Conservation (phyloP, 2,113 vertebrate species). For the Seriola rivoliana region DNA sequence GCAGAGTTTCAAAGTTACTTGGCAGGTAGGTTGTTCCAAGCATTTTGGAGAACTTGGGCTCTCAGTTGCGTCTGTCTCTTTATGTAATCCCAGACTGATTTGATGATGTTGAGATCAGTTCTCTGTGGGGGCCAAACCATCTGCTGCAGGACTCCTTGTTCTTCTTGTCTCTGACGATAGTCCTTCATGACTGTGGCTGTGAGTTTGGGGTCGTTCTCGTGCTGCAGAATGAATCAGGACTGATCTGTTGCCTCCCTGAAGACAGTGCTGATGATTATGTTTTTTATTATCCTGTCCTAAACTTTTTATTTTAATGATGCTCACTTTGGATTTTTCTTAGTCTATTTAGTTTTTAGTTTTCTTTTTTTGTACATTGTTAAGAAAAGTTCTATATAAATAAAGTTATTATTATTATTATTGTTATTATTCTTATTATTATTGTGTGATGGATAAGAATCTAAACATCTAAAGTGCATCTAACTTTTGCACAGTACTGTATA, state of each 20-base stretch:
- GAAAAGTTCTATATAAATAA: no score
- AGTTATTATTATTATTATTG: no score
- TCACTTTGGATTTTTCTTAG: no score
- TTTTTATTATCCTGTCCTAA: no score
- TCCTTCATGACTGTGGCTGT: not conserved
- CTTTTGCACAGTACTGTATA: not conserved
- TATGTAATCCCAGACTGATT: not conserved
- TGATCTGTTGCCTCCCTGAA: not conserved
- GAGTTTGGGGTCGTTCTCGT: not conserved
- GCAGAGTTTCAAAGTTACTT: not conserved
- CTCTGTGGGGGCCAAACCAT: not conserved
- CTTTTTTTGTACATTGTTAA: no score
- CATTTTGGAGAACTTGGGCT: not conserved
- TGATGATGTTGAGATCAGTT: conserved; percentile 1
- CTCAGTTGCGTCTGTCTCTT: not conserved
- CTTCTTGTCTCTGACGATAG: not conserved
- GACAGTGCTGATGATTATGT: not conserved
- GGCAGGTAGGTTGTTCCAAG: not conserved
- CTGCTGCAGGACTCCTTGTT: not conserved
- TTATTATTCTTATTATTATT: no score
- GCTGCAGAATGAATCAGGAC: not conserved
- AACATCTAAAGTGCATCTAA: not conserved
- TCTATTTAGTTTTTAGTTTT: no score
- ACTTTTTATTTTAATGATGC: no score
- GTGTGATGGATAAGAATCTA: not conserved